Evolutionary conservation across 1,140 invertebrate genomes (phyloP).

Genomic region (Delia radicum): DNA sequence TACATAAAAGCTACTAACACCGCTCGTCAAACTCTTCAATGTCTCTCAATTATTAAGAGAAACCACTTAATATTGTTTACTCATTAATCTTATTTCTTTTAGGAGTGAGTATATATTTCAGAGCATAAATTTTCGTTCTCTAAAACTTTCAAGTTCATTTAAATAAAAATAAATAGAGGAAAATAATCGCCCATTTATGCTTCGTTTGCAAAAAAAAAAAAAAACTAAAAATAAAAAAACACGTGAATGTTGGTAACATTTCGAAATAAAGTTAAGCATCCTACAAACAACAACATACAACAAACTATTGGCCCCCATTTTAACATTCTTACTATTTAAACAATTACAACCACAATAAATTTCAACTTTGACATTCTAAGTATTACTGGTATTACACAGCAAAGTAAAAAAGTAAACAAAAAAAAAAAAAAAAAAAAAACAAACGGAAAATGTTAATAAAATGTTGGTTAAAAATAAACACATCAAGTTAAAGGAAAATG

Average conservation of each 20-base stretch:
- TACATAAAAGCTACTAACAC: background rate
- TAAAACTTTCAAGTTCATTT: background rate
- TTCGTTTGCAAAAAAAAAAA: background rate
- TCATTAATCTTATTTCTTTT: too few relatives aligned
- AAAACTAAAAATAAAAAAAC: too few relatives aligned
- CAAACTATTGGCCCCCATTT: background rate
- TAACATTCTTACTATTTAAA: background rate
- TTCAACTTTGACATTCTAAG: background rate
- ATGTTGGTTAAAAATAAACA: background rate
- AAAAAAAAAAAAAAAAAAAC: background rate
- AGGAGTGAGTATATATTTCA: background rate
- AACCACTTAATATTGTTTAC: background rate
- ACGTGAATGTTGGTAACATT: background rate
- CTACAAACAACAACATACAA: background rate
- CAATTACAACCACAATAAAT: background rate
- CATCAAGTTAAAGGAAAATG: background rate
- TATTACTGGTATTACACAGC: background rate
- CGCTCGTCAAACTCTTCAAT: background rate
- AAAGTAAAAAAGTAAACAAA: background rate
- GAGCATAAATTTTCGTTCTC: background rate
- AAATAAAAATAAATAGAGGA: background rate
- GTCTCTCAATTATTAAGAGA: background rate
- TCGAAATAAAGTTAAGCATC: conserved; percentile 3
- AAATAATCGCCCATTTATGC: background rate
- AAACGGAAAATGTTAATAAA: background rate